phyloP scores from a whole-genome alignment of 2,888 invertebrate species.

The Agonopterix heracliana region DNA sequence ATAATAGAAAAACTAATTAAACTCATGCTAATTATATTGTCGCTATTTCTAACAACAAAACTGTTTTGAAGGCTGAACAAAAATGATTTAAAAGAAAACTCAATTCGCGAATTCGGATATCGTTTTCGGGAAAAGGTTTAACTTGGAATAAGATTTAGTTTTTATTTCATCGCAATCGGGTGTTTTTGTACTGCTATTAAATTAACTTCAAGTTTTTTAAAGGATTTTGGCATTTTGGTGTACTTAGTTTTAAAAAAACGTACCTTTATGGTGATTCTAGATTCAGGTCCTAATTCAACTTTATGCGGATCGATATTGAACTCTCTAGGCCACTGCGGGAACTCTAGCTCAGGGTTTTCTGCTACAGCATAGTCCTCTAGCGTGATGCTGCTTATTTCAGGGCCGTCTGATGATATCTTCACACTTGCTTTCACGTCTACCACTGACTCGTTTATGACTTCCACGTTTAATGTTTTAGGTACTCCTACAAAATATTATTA shows the following conservation, averaged over 20 bases:
- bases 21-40: not conserved
- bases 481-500: conserved; percentile 54
- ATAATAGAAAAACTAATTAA: conserved; percentile 8
- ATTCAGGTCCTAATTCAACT: conserved; percentile 63
- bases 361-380: conserved; percentile 59
- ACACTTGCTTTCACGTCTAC: conserved; percentile 71
- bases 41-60: too few species aligned
- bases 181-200: too few species aligned
- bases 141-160: too few species aligned
- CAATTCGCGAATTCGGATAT: too few species aligned
- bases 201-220: too few species aligned
- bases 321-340: conserved; percentile 71
- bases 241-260: too few species aligned
- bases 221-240: too few species aligned
- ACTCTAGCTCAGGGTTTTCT: conserved; percentile 46
- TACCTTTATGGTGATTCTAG: conserved; percentile 60
- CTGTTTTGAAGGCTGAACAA: too few species aligned
- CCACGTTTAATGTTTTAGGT: conserved; percentile 55
- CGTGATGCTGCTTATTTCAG: conserved; percentile 66
- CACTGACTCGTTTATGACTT: conserved; percentile 72
- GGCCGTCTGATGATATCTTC: conserved; percentile 71
- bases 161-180: too few species aligned
- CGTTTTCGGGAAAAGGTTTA: too few species aligned
- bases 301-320: conserved; percentile 66
- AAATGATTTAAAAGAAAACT: too few species aligned